These are phyloP conservation scores for Rhagonycha fulva DNA, from an alignment of 2,888 invertebrate genomes.

Conservation along the genomic window DNA sequence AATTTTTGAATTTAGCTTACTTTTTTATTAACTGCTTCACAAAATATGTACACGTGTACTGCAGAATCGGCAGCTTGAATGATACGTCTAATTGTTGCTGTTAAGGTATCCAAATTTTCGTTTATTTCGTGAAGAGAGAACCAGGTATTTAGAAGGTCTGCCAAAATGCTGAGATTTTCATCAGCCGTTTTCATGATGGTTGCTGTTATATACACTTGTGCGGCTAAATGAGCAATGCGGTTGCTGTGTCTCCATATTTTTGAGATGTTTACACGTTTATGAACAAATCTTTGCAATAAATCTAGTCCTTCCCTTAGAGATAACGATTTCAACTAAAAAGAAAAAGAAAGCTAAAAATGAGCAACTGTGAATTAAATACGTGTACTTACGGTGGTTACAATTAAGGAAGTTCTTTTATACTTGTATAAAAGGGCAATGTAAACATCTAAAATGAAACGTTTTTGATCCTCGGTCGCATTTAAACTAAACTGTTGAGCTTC, in stretches of 20 bases:
- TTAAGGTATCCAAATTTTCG: conserved; percentile 42
- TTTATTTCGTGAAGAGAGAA: conserved; percentile 46
- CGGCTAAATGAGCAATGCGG: conserved; percentile 61
- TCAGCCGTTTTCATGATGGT: conserved; percentile 59
- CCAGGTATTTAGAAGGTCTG: conserved; percentile 52
- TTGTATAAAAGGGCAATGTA: conserved; percentile 61
- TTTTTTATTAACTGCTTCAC: conserved; percentile 55
- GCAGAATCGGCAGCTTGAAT: conserved; percentile 65
- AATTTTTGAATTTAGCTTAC: conserved; percentile 32
- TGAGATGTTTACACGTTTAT: conserved; percentile 57
- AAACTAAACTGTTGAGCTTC: conserved; percentile 47
- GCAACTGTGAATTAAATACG: conserved; percentile 5
- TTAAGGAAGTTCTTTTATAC: conserved; percentile 28
- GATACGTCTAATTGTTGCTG: conserved; percentile 49
- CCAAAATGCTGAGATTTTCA: conserved; percentile 45
- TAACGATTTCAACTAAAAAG: conserved; percentile 60
- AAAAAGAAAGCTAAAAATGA: conserved; percentile 13
- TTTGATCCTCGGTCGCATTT: conserved; percentile 56
- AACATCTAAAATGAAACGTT: conserved; percentile 63
- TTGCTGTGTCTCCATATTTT: conserved; percentile 62
- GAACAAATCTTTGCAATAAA: conserved; percentile 58
- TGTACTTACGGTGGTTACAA: conserved; percentile 26
- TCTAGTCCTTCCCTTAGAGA: conserved; percentile 60
- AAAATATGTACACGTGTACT: conserved; percentile 69
- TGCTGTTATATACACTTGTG: conserved; percentile 61